A percentile compares a stretch with the other conserved stretches of the same genome.
Evolutionary conservation across 2,888 invertebrate species (phyloP).

Genomic region (Drosophila anomelani): DNA sequence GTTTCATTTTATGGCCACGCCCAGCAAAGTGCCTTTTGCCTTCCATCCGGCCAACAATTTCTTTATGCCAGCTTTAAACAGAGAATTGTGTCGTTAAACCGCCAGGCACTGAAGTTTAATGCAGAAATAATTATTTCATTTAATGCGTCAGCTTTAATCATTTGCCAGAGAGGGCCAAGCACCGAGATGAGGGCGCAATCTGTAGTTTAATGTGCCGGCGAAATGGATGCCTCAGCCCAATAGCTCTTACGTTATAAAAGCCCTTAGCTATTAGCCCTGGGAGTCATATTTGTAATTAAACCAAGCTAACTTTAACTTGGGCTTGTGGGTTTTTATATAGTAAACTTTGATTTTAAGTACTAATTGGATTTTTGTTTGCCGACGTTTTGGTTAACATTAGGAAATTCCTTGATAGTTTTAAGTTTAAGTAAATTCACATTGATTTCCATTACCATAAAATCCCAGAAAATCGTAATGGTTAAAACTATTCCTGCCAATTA

Average conservation of each 20-base stretch:
- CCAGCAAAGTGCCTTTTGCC: conserved; percentile 35
- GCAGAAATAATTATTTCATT: conserved; percentile 57
- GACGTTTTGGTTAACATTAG: background rate
- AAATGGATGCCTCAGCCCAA: background rate
- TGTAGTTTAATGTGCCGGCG: conserved; percentile 15
- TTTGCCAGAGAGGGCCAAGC: conserved; percentile 4
- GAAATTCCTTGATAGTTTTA: no score
- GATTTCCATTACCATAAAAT: no score
- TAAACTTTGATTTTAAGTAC: background rate
- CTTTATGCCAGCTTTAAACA: conserved; percentile 59
- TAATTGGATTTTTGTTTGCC: background rate
- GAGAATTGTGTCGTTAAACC: conserved; percentile 55
- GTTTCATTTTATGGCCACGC: conserved; percentile 44
- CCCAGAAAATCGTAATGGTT: no score
- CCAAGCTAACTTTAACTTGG: background rate
- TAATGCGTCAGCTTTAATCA: conserved; percentile 39
- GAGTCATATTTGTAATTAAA: conserved; percentile 3
- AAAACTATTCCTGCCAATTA: background rate
- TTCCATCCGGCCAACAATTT: conserved; percentile 22
- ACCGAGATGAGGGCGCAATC: conserved; percentile 7
- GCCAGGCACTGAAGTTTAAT: conserved; percentile 52
- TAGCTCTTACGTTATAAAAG: background rate
- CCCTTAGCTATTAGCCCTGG: background rate
- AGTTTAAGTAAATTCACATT: no score
- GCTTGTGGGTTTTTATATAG: background rate